phyloP scores from a whole-genome alignment of 2,888 invertebrate species.

The Tenthredo livida region DNA sequence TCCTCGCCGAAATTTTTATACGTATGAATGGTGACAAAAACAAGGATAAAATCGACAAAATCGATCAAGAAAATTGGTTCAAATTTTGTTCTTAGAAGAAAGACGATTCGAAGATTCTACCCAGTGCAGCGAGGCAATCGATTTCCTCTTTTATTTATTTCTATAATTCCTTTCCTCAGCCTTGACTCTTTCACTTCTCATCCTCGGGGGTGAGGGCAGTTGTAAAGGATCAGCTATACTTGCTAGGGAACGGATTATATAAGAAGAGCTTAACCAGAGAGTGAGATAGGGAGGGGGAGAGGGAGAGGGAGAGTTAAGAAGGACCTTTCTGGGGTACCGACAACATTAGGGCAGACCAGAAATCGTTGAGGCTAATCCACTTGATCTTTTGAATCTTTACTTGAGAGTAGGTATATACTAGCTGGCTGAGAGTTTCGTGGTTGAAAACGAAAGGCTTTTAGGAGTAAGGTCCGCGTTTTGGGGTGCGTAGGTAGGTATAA shows the following conservation, averaged over 20 bases:
- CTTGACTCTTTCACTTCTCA: background rate
- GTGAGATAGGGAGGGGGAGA: background rate
- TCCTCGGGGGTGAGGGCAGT: background rate
- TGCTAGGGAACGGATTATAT: constrained; percentile 8
- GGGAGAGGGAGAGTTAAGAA: background rate
- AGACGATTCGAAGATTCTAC: background rate
- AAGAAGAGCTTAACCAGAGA: background rate
- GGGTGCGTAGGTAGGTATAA: too few species aligned
- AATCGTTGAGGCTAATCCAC: constrained; percentile 29
- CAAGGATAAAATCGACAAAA: background rate
- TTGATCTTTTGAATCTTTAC: constrained; percentile 30
- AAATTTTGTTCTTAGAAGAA: background rate
- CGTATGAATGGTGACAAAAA: background rate
- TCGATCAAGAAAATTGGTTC: background rate
- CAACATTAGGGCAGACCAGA: constrained; percentile 35
- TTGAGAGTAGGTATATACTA: background rate
- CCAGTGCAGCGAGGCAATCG: background rate
- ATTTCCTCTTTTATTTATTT: background rate
- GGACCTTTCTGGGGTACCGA: constrained; percentile 30
- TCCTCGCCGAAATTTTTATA: background rate
- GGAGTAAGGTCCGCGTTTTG: background rate
- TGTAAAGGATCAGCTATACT: background rate
- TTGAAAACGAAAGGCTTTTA: constrained; percentile 6
- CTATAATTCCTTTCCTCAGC: background rate
- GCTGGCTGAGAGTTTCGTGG: background rate